Base-by-base conservation (phyloP, 2,888 invertebrate species). In the Taenaris catops region DNA sequence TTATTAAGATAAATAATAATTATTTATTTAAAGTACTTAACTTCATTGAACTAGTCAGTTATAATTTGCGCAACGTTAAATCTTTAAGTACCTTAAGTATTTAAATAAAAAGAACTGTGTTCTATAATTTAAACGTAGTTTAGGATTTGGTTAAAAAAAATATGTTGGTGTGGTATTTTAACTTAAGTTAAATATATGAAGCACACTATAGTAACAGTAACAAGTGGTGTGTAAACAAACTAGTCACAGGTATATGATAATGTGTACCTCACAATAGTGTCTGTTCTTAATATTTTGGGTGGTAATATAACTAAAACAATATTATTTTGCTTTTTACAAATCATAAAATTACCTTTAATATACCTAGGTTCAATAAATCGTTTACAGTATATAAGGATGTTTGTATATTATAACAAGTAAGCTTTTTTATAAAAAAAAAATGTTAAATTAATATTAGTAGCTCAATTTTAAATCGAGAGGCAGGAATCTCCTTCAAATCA, bases 11-110 rank as follows among this genome's bases (percentile, higher is more conserved):
- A 66, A 68, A 32, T 32, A 31, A 76, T 75, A 70, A 65, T 73
- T 74, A 80, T 83, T 84, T 86, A 83, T 83, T 84, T 71, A 75
- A 86, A 75, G 84, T 87, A 87, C 87, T 87, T 87, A 87, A 81
- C 71, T 81, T 83, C 76, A 83, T 76, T 75, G 72, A 80, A 86
- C 87, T 87, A 87, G 87, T 87, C 87, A 87, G 79, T 80, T 84
- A 80, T 80, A 72, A 74, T 86, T 87, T 87, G 86, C 81, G 84
- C 84, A 84, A 87, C 78, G 74, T 79, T 76, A 80, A 79, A 72
- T 68, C 66, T 70, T 67, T 78, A 80, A 78, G 78, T 75, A 74
- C 60, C 48, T 51, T 56, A 79, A 75, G 79, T 75, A 73, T 79
- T 75, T 76, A 72, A 71, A 69, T 48, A 47, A 51, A 47, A 45